Conservation (phyloP, 2,113 vertebrate species). For the Oreochromis spilurus region DNA sequence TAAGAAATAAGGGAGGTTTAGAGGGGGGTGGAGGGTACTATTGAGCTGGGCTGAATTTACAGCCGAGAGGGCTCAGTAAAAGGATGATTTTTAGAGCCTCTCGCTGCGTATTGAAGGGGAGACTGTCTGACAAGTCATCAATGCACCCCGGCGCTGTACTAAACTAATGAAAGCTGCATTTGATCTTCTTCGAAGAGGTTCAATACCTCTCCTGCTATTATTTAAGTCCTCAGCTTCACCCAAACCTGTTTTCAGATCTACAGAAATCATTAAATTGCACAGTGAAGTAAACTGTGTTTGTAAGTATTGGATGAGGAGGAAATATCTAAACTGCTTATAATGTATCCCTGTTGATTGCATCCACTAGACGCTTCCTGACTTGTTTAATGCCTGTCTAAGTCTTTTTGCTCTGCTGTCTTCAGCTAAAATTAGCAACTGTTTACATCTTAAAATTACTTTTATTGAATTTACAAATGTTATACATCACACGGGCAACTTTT, state of each 20-base stretch:
- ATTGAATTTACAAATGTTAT: not conserved
- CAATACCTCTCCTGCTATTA: conserved; percentile 76
- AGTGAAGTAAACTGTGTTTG: conserved; percentile 72
- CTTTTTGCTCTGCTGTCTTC: not conserved
- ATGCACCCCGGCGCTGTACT: conserved; percentile 74
- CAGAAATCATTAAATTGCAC: conserved; percentile 70
- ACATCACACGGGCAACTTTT: not conserved
- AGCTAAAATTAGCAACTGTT: not conserved
- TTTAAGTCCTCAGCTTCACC: conserved; percentile 75
- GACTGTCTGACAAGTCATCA: conserved; percentile 79
- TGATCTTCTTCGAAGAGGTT: conserved; percentile 75
- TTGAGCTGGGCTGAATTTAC: conserved; percentile 73
- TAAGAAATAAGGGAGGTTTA: conserved; percentile 67
- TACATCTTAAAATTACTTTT: not conserved
- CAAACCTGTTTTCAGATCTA: conserved; percentile 73
- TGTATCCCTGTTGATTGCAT: conserved; percentile 66
- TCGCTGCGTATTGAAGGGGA: conserved; percentile 75
- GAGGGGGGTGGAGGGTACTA: conserved; percentile 38
- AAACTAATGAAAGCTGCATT: conserved; percentile 81
- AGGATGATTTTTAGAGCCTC: conserved; percentile 77
- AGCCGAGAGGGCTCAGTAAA: conserved; percentile 71
- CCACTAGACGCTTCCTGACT: conserved; percentile 51
- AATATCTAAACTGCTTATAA: conserved; percentile 68
- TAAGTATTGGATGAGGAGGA: conserved; percentile 67
- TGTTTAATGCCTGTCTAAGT: conserved; percentile 35